phyloP scores from a whole-genome alignment of 2,797 vertebrate species.

The Pitangus sulphuratus region DNA sequence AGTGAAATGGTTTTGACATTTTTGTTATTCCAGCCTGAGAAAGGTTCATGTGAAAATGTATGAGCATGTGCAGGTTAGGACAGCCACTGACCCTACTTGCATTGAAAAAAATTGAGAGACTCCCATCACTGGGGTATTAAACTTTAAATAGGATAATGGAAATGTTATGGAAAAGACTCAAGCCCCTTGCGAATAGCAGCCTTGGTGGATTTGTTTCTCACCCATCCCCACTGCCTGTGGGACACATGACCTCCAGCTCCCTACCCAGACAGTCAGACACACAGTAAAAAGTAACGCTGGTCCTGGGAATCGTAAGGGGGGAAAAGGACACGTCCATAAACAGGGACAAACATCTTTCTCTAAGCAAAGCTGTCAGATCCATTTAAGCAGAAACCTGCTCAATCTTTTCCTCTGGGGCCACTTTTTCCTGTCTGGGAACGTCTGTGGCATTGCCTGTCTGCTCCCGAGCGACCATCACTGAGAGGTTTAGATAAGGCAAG shows the following conservation, averaged over 20 bases:
- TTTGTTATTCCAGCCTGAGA: not conserved
- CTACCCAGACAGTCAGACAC: conserved; percentile 63
- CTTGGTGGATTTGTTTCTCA: conserved; percentile 58
- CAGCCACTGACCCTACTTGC: not conserved
- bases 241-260: conserved; percentile 1
- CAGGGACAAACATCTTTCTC: conserved; percentile 74
- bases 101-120: not conserved
- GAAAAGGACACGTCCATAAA: conserved; percentile 67
- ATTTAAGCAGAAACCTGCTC: conserved; percentile 69
- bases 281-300: conserved; percentile 69
- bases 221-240: conserved; percentile 47
- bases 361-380: conserved; percentile 71
- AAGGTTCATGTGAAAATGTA: not conserved
- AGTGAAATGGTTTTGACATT: not conserved
- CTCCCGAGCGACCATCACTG: conserved; percentile 58
- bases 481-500: conserved; percentile 77
- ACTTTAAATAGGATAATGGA: conserved; percentile 43
- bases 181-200: not conserved
- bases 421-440: conserved; percentile 74
- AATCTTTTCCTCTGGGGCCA: conserved; percentile 54
- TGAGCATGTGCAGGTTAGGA: not conserved
- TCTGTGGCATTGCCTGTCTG: conserved; percentile 63
- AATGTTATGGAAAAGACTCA: conserved; percentile 34
- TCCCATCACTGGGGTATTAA: not conserved
- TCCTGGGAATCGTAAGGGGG: conserved; percentile 69